phyloP scores from a whole-genome alignment of 2,797 vertebrate genomes.

The Gephyroberyx darwinii region DNA sequence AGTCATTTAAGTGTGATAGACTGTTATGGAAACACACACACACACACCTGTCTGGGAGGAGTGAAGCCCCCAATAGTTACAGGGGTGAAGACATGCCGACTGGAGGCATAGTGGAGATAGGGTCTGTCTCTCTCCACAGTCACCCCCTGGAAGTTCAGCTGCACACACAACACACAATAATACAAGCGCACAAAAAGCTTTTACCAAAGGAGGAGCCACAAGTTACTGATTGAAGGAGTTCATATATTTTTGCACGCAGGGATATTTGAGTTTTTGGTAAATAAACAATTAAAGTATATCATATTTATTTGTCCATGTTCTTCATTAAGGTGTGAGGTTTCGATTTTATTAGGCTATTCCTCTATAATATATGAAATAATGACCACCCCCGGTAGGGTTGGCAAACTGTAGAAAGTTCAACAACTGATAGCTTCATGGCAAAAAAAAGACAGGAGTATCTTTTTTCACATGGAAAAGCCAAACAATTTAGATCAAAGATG shows the following conservation, averaged over 20 bases:
- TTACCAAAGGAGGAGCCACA: neutral
- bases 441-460: neutral
- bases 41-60: constrained; percentile 88
- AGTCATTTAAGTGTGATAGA: too few species aligned
- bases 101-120: constrained; percentile 86
- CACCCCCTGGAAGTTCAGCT: constrained; percentile 89
- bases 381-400: too few species aligned
- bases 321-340: too few species aligned
- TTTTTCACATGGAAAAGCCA: too few species aligned
- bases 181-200: neutral
- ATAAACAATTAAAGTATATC: too few species aligned
- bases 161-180: constrained; percentile 41
- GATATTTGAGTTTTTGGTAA: too few species aligned
- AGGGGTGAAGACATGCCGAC: constrained; percentile 84
- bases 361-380: too few species aligned
- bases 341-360: too few species aligned
- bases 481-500: too few species aligned
- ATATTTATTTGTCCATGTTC: too few species aligned
- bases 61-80: constrained; percentile 80
- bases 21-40: neutral
- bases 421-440: neutral
- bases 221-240: neutral
- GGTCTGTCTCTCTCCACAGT: constrained; percentile 81
- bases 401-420: too few species aligned
- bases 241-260: too few species aligned